Base-by-base conservation (phyloP, 2,797 vertebrate species). In the Aythya fuligula region DNA sequence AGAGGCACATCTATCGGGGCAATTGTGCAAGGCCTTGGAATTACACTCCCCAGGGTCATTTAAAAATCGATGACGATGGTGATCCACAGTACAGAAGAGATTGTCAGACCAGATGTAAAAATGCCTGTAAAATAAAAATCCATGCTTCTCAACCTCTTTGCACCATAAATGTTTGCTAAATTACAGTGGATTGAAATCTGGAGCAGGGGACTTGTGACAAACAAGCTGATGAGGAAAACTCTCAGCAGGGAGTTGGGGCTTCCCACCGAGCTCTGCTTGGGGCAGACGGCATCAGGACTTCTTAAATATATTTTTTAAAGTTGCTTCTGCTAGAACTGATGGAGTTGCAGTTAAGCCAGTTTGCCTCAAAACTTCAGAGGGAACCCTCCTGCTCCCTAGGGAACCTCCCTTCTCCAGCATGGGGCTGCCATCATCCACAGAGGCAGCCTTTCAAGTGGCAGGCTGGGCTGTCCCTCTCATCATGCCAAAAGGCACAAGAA, bases 231-330 rank as follows among this genome's bases (percentile, higher is more conserved):
- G 41, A 60, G 47, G 53, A 43, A 11, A 47, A 62, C 8, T 73
- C 34, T 25, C 18, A 38, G 76, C 1, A 2, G 28, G 47, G 11
- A 47, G 5, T 0, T 0, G 2, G 53, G 41, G 24, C 27, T 64
- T 32, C 58, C 61, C 67, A 66, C 0, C 0, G 5, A 64, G 57
- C 47, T 67, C 47, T 8, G 39, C 0, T 0, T 0, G 1, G 32
- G 25, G 62, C 1, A 3, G 70, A 16, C 0, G 0, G 62, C 30
- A 14, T 43, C 43, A 69, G 67, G 80, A 74, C 32, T 32, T 56
- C 18, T 20, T n/a, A n/a, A n/a, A 57, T 57, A 11, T 20, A 57
- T 57, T 5, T 57, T 70, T 72, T 22, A 13, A 62, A 28, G 18
- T 17, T 73, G 43, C 5, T 75, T 5, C 17, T 87, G 24, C 15